phyloP scores from a whole-genome alignment of 2,797 vertebrate genomes.

The Dromococcyx pavoninus region DNA sequence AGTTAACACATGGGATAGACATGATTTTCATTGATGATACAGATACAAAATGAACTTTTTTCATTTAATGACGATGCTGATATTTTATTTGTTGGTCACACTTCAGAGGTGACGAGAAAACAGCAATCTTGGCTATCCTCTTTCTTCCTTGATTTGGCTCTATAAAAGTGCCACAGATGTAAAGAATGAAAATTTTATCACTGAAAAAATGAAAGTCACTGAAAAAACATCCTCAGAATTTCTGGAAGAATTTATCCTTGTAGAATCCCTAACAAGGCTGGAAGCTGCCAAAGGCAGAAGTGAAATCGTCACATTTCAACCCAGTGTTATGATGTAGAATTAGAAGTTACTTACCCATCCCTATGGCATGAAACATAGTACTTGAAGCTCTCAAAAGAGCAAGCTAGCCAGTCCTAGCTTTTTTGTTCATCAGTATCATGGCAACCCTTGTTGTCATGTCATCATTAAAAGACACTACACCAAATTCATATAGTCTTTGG shows the following conservation, averaged over 20 bases:
- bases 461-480: not conserved
- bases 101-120: not conserved
- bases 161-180: not conserved
- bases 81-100: not conserved
- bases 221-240: not conserved
- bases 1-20: not conserved
- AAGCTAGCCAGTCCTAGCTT: not conserved
- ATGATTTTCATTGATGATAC: not conserved
- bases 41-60: not conserved
- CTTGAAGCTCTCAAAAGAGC: not conserved
- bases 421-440: not conserved
- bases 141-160: not conserved
- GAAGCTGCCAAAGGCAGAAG: not conserved
- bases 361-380: not conserved
- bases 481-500: not conserved
- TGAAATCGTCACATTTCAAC: not conserved
- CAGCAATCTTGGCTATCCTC: not conserved
- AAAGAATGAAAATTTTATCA: not conserved
- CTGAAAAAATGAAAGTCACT: no score
- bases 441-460: not conserved
- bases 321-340: not conserved
- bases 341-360: not conserved
- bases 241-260: not conserved
- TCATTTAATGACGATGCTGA: not conserved
- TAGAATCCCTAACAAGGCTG: not conserved